These are phyloP conservation scores for Chironomus tentans DNA, from an alignment of 2,888 invertebrate genomes.

Conservation along the genomic window DNA sequence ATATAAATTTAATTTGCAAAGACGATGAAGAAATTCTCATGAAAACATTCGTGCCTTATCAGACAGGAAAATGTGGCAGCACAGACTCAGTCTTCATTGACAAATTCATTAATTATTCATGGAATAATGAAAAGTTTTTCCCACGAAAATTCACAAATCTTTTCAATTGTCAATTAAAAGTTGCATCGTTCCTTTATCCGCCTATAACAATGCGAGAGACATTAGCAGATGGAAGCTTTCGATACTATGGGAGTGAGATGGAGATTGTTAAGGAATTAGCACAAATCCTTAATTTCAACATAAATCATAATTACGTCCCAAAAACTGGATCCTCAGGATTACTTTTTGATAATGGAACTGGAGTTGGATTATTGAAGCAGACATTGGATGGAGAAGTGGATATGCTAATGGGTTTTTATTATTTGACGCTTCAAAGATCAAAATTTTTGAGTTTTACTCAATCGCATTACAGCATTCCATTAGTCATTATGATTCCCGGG, in stretches of 20 bases:
- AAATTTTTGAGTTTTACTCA: background rate
- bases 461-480: conserved; percentile 2
- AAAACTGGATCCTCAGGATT: background rate
- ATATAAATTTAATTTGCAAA: background rate
- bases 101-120: background rate
- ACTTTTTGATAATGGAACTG: background rate
- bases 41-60: background rate
- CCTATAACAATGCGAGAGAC: conserved; percentile 2
- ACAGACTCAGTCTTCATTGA: background rate
- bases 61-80: background rate
- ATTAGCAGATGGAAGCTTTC: background rate
- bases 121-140: background rate
- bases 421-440: background rate
- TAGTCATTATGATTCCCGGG: background rate
- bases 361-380: background rate
- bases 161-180: background rate
- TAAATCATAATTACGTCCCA: background rate
- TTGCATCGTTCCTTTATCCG: background rate
- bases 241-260: conserved; percentile 10
- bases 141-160: background rate
- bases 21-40: background rate
- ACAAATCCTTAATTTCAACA: background rate
- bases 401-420: background rate
- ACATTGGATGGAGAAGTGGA: conserved; percentile 3
- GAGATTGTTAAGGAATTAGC: background rate